Evolutionary conservation across 2,113 vertebrate species (phyloP).

Genomic region (Lonchura striata): DNA sequence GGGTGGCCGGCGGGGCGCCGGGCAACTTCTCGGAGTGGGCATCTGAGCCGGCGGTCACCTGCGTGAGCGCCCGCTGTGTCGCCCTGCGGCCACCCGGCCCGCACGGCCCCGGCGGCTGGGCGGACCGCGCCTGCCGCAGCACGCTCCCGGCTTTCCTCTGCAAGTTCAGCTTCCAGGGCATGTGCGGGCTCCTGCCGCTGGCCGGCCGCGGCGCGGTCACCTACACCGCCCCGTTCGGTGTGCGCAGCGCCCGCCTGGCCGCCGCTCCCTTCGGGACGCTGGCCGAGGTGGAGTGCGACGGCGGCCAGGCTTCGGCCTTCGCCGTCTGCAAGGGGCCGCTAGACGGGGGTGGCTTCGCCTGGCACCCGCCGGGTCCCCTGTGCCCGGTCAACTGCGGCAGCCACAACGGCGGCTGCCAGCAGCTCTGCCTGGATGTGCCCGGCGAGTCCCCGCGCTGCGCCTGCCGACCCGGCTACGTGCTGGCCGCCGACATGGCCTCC

Average conservation of each 20-base stretch:
- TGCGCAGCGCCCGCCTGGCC: conserved; percentile 30
- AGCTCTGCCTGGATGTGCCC: conserved; percentile 49
- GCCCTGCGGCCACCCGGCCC: background rate
- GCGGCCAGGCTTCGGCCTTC: fast-evolving
- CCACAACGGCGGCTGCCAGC: conserved; percentile 74
- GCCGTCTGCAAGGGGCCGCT: conserved; percentile 55
- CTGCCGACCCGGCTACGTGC: conserved; percentile 62
- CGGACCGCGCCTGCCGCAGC: background rate
- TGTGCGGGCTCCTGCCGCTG: conserved; percentile 68
- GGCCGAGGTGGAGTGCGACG: conserved; percentile 52
- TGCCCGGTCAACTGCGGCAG: conserved; percentile 61
- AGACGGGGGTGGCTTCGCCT: conserved; percentile 14
- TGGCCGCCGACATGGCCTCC: conserved; percentile 63
- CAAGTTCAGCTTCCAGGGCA: conserved; percentile 79
- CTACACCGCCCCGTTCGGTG: conserved; percentile 71
- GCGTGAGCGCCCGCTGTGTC: conserved; percentile 65
- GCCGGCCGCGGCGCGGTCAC: conserved; percentile 57
- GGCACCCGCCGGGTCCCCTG: conserved; percentile 57
- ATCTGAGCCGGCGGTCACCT: conserved; percentile 50
- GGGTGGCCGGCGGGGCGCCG: conserved; percentile 40
- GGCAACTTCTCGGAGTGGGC: conserved; percentile 66
- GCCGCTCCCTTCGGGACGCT: conserved; percentile 70
- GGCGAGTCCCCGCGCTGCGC: conserved; percentile 56
- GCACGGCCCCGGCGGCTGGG: conserved; percentile 34
- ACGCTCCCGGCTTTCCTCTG: conserved; percentile 69